Conservation (phyloP, 2,113 vertebrate species). For the Xiphophorus maculatus region DNA sequence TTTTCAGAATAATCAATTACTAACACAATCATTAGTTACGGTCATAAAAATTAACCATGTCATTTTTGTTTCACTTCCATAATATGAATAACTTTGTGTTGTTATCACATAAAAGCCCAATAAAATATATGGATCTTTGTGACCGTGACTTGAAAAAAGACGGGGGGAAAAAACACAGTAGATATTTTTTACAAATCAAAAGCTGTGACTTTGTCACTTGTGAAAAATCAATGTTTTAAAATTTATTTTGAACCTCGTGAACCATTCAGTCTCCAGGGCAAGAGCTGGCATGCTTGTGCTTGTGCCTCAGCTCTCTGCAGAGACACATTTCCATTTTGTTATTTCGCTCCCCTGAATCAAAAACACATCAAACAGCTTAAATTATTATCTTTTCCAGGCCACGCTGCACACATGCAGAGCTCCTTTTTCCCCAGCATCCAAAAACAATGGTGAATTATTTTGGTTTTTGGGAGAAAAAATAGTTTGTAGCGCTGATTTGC, state of each 20-base stretch:
- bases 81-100: too few species aligned
- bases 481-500: not conserved
- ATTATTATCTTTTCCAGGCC: not conserved
- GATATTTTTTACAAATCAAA: not conserved
- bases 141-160: too few species aligned
- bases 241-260: not conserved
- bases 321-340: not conserved
- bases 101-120: too few species aligned
- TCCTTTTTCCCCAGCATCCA: not conserved
- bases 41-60: too few species aligned
- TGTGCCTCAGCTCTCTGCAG: not conserved
- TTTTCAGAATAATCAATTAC: too few species aligned
- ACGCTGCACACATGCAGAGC: not conserved
- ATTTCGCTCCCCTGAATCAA: not conserved
- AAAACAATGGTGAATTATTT: not conserved
- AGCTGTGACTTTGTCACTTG: too few species aligned
- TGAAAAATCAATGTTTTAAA: not conserved
- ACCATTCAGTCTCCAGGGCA: too few species aligned
- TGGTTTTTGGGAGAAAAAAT: not conserved
- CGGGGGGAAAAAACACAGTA: too few species aligned
- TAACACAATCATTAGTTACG: too few species aligned
- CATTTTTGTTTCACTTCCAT: too few species aligned
- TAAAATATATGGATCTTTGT: too few species aligned
- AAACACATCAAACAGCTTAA: too few species aligned
- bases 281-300: not conserved